phyloP scores from a whole-genome alignment of 2,888 invertebrate species.

The Lithodes maja region DNA sequence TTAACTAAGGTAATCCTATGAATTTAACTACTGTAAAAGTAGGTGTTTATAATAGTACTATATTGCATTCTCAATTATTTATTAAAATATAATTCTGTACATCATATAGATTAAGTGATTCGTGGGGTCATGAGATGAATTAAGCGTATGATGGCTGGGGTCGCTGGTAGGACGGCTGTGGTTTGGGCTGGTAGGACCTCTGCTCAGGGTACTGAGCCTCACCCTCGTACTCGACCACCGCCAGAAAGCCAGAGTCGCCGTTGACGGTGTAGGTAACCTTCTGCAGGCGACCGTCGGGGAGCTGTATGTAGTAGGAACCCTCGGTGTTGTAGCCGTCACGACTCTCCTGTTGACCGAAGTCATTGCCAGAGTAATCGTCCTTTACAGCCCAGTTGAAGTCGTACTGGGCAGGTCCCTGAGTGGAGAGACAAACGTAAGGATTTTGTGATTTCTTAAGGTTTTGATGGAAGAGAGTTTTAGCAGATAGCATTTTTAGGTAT shows the following conservation, averaged over 20 bases:
- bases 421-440: not conserved
- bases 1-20: too few relatives aligned
- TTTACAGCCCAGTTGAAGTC: conserved; percentile 17
- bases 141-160: not conserved
- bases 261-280: conserved; percentile 58
- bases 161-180: not conserved
- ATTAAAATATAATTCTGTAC: too few relatives aligned
- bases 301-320: conserved; percentile 37
- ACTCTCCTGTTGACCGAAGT: conserved; percentile 42
- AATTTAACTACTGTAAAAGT: too few relatives aligned
- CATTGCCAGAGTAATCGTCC: conserved; percentile 30
- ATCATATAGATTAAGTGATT: too few relatives aligned
- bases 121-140: not conserved
- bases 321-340: conserved; percentile 51
- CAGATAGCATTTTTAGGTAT: too few relatives aligned
- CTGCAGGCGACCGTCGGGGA: conserved; percentile 50
- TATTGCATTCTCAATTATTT: too few relatives aligned
- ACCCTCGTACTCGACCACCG: conserved; percentile 70
- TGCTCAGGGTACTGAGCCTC: conserved; percentile 51
- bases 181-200: not conserved
- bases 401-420: not conserved
- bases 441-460: too few relatives aligned
- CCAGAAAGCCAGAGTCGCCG: conserved; percentile 67
- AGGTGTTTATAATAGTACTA: too few relatives aligned
- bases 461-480: too few relatives aligned